Percentiles rank a stretch among this genome's conserved stretches.
Conservation (phyloP, 1,140 invertebrate genomes). For the Aplysia californica region DNA sequence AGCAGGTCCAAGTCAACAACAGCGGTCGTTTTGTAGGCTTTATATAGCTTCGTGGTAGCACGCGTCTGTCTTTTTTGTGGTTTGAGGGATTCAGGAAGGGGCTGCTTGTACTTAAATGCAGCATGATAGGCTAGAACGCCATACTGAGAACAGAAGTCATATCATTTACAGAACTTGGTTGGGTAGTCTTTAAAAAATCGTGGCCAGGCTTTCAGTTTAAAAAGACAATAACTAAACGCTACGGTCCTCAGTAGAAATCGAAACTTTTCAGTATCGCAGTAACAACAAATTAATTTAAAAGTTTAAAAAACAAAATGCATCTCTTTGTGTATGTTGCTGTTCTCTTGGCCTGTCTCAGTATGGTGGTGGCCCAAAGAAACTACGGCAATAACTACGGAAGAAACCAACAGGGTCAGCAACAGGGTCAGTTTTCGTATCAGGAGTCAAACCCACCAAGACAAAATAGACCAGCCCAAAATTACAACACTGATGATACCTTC, state of each 20-base stretch:
- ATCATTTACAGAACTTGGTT: background rate
- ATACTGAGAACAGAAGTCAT: too few relatives aligned
- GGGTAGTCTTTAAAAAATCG: background rate
- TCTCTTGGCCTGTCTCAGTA: background rate
- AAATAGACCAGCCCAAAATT: background rate
- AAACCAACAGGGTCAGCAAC: background rate
- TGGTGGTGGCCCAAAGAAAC: background rate
- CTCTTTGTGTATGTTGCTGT: background rate
- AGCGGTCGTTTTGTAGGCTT: background rate
- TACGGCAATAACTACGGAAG: background rate
- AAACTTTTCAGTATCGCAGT: background rate
- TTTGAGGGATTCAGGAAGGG: background rate
- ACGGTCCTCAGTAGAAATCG: background rate
- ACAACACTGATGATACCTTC: slow-evolving; percentile 33
- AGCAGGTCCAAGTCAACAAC: background rate
- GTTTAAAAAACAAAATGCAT: background rate
- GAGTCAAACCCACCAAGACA: background rate
- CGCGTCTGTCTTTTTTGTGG: background rate
- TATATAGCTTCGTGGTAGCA: background rate
- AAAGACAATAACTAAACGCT: background rate
- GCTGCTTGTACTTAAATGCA: background rate
- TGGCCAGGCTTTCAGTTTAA: background rate
- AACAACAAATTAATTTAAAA: too few relatives aligned
- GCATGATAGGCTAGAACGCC: background rate
- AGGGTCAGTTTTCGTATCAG: background rate